Percentiles rank a stretch among this genome's conserved stretches.
These are phyloP conservation scores for Stenodema calcarata DNA, from an alignment of 2,888 invertebrate species.

Conservation along the genomic window DNA sequence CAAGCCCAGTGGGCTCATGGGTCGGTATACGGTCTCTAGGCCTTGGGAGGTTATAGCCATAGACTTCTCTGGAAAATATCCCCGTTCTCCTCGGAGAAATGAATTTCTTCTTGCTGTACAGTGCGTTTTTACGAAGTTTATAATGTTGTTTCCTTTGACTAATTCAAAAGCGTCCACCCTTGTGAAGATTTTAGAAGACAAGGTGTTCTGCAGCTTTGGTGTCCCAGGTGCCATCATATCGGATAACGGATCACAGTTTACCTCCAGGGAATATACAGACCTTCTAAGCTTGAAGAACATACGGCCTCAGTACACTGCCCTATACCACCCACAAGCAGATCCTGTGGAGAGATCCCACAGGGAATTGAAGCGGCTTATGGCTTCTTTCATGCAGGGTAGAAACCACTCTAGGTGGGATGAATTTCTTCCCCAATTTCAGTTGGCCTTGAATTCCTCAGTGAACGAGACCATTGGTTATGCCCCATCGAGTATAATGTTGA, in stretches of 20 bases:
- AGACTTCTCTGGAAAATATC: background rate
- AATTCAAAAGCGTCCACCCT: background rate
- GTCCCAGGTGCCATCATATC: constrained; percentile 54
- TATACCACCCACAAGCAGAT: constrained; percentile 57
- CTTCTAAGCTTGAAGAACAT: constrained; percentile 47
- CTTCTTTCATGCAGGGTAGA: constrained; percentile 51
- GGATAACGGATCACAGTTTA: constrained; percentile 57
- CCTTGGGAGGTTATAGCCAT: constrained; percentile 48
- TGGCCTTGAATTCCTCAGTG: constrained; percentile 52
- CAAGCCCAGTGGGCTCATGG: background rate
- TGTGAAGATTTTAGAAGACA: constrained; percentile 12
- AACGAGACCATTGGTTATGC: constrained; percentile 47
- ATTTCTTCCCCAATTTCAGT: constrained; percentile 53
- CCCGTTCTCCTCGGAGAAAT: background rate
- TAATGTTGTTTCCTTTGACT: constrained; percentile 53
- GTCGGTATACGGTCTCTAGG: constrained; percentile 32
- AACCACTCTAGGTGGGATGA: constrained; percentile 53
- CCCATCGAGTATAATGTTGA: background rate
- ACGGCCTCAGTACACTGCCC: constrained; percentile 38
- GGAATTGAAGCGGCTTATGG: constrained; percentile 56
- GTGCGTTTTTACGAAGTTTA: constrained; percentile 58
- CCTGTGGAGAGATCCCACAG: constrained; percentile 57
- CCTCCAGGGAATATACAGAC: constrained; percentile 39
- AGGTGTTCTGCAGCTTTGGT: constrained; percentile 55
- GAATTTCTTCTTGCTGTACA: constrained; percentile 53